Conservation (phyloP, 2,797 vertebrate species). For the Antrozous pallidus region DNA sequence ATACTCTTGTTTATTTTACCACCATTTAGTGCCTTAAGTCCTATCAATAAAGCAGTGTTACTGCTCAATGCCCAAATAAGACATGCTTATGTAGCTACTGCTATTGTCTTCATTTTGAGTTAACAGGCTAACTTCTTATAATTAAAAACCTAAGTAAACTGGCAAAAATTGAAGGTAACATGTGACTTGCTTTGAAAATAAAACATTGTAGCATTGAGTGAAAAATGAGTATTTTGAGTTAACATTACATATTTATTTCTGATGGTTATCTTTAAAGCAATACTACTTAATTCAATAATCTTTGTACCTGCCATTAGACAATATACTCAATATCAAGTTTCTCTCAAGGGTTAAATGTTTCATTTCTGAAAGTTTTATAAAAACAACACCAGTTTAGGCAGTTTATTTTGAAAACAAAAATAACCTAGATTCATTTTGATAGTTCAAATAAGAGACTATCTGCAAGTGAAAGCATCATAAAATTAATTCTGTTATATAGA, state of each 20-base stretch:
- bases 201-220: slow-evolving; percentile 72
- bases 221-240: slow-evolving; percentile 72
- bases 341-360: slow-evolving; percentile 56
- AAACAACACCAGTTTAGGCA: slow-evolving; percentile 50
- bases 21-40: slow-evolving; percentile 87
- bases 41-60: slow-evolving; percentile 83
- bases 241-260: slow-evolving; percentile 77
- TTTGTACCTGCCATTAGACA: slow-evolving; percentile 55
- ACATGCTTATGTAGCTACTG: slow-evolving; percentile 67
- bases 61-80: slow-evolving; percentile 81
- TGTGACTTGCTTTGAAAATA: slow-evolving; percentile 76
- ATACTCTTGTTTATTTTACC: slow-evolving; percentile 80
- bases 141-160: slow-evolving; percentile 54
- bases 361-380: slow-evolving; percentile 66
- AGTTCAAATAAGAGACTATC: slow-evolving; percentile 54
- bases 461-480: slow-evolving; percentile 27
- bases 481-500: slow-evolving; percentile 52
- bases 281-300: slow-evolving; percentile 72
- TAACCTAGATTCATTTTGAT: slow-evolving; percentile 52
- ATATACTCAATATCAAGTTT: slow-evolving; percentile 55
- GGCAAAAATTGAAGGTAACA: slow-evolving; percentile 63
- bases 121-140: slow-evolving; percentile 54
- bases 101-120: slow-evolving; percentile 57
- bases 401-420: slow-evolving; percentile 42
- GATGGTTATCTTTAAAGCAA: slow-evolving; percentile 80